phyloP scores from a whole-genome alignment of 2,113 vertebrate species.

The Micronycteris hirsuta region DNA sequence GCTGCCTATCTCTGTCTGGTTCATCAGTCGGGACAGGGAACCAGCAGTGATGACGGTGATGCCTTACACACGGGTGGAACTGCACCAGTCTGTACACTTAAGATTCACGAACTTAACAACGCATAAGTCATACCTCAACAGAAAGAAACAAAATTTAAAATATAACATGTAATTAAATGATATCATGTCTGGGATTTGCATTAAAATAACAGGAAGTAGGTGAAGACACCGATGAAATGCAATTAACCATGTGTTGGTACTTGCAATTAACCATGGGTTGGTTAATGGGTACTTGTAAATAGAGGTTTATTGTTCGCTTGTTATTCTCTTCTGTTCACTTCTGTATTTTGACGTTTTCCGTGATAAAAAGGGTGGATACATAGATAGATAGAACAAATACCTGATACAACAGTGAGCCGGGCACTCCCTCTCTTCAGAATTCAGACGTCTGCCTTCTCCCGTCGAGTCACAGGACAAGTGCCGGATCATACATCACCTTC shows the following conservation, averaged over 20 bases:
- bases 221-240: not conserved
- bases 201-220: conserved; percentile 16
- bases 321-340: not conserved
- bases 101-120: not conserved
- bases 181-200: conserved; percentile 32
- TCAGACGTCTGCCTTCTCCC: not conserved
- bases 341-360: not conserved
- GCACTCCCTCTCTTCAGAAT: not conserved
- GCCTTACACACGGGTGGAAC: not conserved
- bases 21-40: not conserved
- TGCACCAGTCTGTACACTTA: not conserved
- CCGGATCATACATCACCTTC: not conserved
- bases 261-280: too few species aligned
- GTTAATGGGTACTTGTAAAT: not conserved
- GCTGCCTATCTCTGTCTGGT: not conserved
- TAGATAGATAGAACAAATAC: not conserved
- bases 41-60: not conserved
- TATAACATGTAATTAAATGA: conserved; percentile 34
- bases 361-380: not conserved
- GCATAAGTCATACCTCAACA: not conserved
- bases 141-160: not conserved
- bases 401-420: not conserved
- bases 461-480: too few species aligned
- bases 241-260: not conserved
- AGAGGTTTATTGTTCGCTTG: not conserved